Evolutionary conservation across 2,797 vertebrate species (phyloP), one percentile per base, ranked within the genome.

Genomic region (Cetoscarus ocellatus): DNA sequence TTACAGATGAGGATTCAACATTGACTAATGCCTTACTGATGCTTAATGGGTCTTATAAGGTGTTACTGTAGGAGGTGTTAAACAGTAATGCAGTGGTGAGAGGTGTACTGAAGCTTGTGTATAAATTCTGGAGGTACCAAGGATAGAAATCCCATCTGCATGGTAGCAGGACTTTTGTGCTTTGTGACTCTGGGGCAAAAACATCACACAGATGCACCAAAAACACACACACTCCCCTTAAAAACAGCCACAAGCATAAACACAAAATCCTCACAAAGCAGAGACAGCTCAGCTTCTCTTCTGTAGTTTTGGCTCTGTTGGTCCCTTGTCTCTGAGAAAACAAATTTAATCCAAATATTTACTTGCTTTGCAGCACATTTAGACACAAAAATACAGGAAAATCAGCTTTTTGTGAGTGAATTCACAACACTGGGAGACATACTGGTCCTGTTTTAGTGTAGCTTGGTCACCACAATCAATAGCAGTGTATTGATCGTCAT

Each of bases 111-210:
- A 47, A 61, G 57, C 45, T 8, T 68, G 0, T 64, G 67, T 65
- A 40, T 35, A n/a, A n/a, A 68, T 50, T 68, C 53, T 64, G 43
- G 14, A 68, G 72, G 51, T 43, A 15, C n/a, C 8, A 52, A 73
- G 68, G 57, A 62, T 51, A 44, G 45, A 77, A 73, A 77, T 70
- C 70, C 51, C 70, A 76, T 75, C 61, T 75, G 59, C 48, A 57
- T 57, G 3, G 35, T 47, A 39, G 19, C 34, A 11, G 0, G 17
- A 62, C 52, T 61, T 67, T 44, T 50, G 55, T 66, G 65, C 50
- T 64, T 27, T 80, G 42, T 57, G 38, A 61, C 63, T 74, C 56
- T 43, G 49, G 62, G 74, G 66, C 54, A 61, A 64, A 70, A 63
- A 55, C 18, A 67, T 47, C 27, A 62, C 51, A 60, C 52, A 43